Evolutionary conservation across 2,888 invertebrate species (phyloP).

Genomic region (Leptopterna dolabrata): DNA sequence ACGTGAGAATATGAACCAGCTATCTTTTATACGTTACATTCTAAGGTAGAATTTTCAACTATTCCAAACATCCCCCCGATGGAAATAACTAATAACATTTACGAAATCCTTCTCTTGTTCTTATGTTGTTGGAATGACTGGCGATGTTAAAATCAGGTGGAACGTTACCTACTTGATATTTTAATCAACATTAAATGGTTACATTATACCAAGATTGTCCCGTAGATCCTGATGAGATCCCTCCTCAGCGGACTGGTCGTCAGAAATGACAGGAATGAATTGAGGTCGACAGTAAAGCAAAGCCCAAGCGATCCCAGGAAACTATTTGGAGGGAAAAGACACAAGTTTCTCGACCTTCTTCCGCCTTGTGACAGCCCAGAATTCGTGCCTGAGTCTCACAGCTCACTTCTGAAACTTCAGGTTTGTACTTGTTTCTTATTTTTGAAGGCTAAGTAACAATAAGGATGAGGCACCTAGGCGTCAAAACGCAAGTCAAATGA

Average conservation of each 20-base stretch:
- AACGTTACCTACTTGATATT: too few species aligned
- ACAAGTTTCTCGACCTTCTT: constrained; percentile 60
- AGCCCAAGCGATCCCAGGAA: constrained; percentile 18
- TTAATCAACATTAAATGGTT: too few species aligned
- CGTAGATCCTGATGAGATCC: constrained; percentile 65
- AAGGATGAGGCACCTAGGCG: too few species aligned
- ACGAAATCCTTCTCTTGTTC: too few species aligned
- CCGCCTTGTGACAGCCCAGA: constrained; percentile 58
- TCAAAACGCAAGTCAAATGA: too few species aligned
- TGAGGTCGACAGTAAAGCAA: neutral
- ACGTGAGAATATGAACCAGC: too few species aligned
- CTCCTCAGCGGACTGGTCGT: constrained; percentile 64
- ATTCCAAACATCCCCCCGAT: too few species aligned
- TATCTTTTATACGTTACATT: too few species aligned
- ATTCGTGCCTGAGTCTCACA: constrained; percentile 49
- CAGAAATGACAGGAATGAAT: neutral
- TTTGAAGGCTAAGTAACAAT: neutral
- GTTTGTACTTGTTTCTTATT: constrained; percentile 31
- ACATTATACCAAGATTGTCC: neutral
- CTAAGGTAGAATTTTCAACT: too few species aligned
- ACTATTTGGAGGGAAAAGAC: constrained; percentile 60
- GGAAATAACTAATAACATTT: too few species aligned
- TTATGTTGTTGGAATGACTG: too few species aligned
- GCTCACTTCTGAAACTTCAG: constrained; percentile 62
- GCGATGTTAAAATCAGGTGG: too few species aligned